Evolutionary conservation across 2,113 vertebrate genomes (phyloP), one percentile per base, ranked within the genome.

Genomic region (Miniopterus natalensis): DNA sequence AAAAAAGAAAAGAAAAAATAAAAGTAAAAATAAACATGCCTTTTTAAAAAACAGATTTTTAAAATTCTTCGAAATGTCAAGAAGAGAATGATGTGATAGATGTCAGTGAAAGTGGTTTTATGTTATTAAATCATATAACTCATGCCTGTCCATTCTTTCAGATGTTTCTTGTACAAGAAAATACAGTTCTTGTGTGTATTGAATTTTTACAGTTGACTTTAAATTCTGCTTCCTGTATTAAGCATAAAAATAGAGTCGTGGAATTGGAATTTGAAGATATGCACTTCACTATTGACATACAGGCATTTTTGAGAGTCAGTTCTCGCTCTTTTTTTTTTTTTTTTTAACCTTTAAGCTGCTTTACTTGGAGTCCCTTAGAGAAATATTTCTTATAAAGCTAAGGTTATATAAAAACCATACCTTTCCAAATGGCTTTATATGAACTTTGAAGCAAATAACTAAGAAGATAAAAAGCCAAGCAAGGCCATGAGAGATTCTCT

Each of bases 371-470:
- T 57, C 27, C 14, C 36, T 57, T 61, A 81, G 29, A 80, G 66
- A 94, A 92, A 83, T 57, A 29, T 47, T 61, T 81, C 8, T 61
- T 93, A 75, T 20, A 95, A 90, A 79, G 9, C n/a, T 90, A 85
- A 83, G 23, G 78, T 61, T 51, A 75, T 61, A 88, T 31, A 15
- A 88, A 92, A 96, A 49, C 17, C 31, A 92, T 18, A 31, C 25
- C 13, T 93, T 92, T 83, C 36, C 49, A 63, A 90, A 90, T 0
- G 31, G 8, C 3, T 97, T 91, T 45, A 40, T 84, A 9, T 81
- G 21, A 94, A 78, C 77, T 68, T 95, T 23, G 68, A 95, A 81
- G 27, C 79, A 68, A 49, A 57, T 65, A 59, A 36, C 25, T 68
- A 57, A 27, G 4, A 86, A 80, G 12, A 47, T 70, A 47, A 9